phyloP scores from a whole-genome alignment of 1,140 invertebrate species.

The Holotrichia oblita region DNA sequence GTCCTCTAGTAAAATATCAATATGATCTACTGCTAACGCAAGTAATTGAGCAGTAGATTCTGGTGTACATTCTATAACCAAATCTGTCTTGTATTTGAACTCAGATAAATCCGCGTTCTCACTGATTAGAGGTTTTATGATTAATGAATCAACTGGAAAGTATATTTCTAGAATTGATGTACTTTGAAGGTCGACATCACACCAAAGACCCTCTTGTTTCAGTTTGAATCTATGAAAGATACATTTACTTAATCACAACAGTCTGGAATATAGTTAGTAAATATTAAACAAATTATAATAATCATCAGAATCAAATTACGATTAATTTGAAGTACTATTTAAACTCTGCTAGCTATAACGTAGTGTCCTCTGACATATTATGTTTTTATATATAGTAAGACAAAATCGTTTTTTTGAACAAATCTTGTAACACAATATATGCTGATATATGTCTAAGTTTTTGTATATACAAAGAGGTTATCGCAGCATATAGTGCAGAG shows the following conservation, averaged over 20 bases:
- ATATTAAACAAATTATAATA: too few relatives aligned
- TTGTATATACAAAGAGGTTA: too few relatives aligned
- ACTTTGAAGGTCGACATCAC: constrained; percentile 81
- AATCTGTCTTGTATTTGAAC: constrained; percentile 65
- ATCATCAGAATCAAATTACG: too few relatives aligned
- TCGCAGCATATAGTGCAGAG: too few relatives aligned
- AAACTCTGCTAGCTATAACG: neutral
- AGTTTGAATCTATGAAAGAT: constrained; percentile 66
- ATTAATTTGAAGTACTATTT: too few relatives aligned
- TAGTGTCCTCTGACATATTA: neutral
- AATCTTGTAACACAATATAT: too few relatives aligned
- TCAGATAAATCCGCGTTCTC: constrained; percentile 65
- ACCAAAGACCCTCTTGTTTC: constrained; percentile 85
- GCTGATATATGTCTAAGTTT: too few relatives aligned
- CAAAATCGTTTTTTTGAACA: too few relatives aligned
- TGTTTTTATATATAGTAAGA: too few relatives aligned
- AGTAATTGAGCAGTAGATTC: constrained; percentile 86
- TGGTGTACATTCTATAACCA: constrained; percentile 62
- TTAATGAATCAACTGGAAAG: constrained; percentile 81
- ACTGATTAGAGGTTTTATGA: constrained; percentile 72
- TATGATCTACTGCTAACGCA: constrained; percentile 93
- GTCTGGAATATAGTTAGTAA: too few relatives aligned
- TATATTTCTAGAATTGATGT: constrained; percentile 90
- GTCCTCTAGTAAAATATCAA: constrained; percentile 96
- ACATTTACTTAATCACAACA: neutral